phyloP scores from a whole-genome alignment of 2,888 invertebrate species.

The Pseudococcus jackbeardsleyi region DNA sequence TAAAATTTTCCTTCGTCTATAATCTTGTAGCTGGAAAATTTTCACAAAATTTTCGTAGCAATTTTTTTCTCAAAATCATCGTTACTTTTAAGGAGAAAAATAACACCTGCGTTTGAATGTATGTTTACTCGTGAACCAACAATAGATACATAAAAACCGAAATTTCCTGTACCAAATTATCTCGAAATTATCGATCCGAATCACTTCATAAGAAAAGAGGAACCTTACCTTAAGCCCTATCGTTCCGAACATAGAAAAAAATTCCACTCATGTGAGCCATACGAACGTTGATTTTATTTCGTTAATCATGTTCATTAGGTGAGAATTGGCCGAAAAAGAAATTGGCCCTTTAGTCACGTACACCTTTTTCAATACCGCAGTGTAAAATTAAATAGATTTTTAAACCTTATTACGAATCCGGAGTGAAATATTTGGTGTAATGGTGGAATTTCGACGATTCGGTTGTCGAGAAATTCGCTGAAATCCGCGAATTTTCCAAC shows the following conservation, averaged over 20 bases:
- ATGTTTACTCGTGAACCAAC: no score
- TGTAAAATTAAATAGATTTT: slow-evolving; percentile 7
- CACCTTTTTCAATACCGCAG: neutral
- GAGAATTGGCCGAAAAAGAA: neutral
- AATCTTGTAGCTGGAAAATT: no score
- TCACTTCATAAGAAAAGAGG: neutral
- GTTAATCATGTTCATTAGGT: slow-evolving; percentile 6
- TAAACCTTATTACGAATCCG: neutral
- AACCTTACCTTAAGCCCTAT: neutral
- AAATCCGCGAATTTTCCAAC: slow-evolving; percentile 7
- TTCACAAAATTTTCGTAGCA: no score
- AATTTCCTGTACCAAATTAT: no score
- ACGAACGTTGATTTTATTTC: neutral
- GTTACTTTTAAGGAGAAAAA: no score
- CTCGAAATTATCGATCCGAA: no score
- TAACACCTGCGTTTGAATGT: no score
- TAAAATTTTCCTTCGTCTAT: no score
- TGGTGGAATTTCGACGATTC: neutral
- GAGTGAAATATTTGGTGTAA: neutral
- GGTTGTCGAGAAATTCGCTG: slow-evolving; percentile 2
- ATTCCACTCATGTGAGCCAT: neutral
- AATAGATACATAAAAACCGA: no score
- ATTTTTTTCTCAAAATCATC: no score
- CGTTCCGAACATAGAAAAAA: neutral
- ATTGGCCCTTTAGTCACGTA: slow-evolving; percentile 12